A percentile compares a stretch with the other conserved stretches of the same genome.
Evolutionary conservation across 2,113 vertebrate genomes (phyloP).

Genomic region (Leucosticte australis): DNA sequence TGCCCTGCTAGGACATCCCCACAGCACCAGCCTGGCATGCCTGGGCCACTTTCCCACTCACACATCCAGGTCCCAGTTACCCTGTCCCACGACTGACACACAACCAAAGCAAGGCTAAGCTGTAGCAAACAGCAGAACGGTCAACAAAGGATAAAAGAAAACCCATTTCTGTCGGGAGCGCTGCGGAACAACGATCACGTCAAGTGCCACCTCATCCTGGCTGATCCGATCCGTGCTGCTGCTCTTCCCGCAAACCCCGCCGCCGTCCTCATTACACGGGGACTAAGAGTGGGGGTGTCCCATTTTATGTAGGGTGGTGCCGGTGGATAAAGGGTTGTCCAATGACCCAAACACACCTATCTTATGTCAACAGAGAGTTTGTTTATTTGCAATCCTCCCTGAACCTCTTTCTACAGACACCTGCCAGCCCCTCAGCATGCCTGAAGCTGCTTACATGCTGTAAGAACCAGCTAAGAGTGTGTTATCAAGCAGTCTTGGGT

Average conservation of each 20-base stretch:
- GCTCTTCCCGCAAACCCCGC: background rate
- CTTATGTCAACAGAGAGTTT: background rate
- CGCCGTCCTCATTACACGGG: too few relatives aligned
- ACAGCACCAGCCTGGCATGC: rapidly evolving
- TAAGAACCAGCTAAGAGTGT: background rate
- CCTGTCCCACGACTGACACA: rapidly evolving
- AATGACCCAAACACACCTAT: background rate
- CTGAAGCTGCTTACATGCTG: background rate
- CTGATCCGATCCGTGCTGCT: background rate
- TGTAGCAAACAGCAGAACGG: background rate
- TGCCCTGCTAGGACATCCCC: background rate
- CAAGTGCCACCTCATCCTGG: background rate
- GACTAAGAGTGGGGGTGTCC: background rate
- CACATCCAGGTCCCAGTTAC: background rate
- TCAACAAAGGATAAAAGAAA: background rate
- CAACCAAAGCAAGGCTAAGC: background rate
- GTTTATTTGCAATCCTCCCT: background rate
- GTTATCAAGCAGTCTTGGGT: background rate
- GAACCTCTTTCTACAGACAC: background rate
- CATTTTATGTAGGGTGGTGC: background rate
- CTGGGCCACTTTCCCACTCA: rapidly evolving
- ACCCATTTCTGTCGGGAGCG: rapidly evolving
- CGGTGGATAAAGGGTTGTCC: background rate
- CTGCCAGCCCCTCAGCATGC: background rate
- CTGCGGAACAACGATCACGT: rapidly evolving